These are phyloP conservation scores for Holothuria leucospilota DNA, from an alignment of 53 echinoderm and acorn worm species.

Conservation along the genomic window DNA sequence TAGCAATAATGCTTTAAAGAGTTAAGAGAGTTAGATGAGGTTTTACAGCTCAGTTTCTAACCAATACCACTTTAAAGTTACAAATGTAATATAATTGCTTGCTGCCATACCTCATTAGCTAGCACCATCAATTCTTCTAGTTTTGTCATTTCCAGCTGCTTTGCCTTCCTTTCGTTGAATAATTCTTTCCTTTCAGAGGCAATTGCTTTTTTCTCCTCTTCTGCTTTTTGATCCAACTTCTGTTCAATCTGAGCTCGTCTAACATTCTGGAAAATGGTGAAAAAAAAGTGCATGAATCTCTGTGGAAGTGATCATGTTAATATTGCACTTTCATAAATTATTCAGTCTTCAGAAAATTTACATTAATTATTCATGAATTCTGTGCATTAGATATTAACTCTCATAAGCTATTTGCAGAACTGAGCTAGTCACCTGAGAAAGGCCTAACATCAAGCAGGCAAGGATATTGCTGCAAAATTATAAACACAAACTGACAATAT, in stretches of 20 bases:
- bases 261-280: conserved; percentile 60
- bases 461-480: too few relatives aligned
- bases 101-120: conserved; percentile 79
- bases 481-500: too few relatives aligned
- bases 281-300: neutral
- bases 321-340: conserved; percentile 3
- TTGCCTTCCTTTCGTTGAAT: conserved; percentile 71
- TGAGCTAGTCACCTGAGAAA: too few relatives aligned
- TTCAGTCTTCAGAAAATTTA: neutral
- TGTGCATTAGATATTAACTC: neutral
- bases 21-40: too few relatives aligned
- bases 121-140: conserved; percentile 82
- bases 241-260: conserved; percentile 80
- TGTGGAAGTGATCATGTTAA: neutral
- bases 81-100: too few relatives aligned
- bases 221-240: conserved; percentile 80
- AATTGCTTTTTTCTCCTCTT: conserved; percentile 83
- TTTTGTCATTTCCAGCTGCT: conserved; percentile 78
- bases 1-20: too few relatives aligned
- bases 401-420: too few relatives aligned
- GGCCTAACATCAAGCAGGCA: too few relatives aligned
- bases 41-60: too few relatives aligned
- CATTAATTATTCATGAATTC: neutral
- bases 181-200: conserved; percentile 72
- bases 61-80: too few relatives aligned